A percentile compares a stretch with the other conserved stretches of the same genome.
phyloP scores from a whole-genome alignment of 2,797 vertebrate species.

The Chelidonichthys spinosus region DNA sequence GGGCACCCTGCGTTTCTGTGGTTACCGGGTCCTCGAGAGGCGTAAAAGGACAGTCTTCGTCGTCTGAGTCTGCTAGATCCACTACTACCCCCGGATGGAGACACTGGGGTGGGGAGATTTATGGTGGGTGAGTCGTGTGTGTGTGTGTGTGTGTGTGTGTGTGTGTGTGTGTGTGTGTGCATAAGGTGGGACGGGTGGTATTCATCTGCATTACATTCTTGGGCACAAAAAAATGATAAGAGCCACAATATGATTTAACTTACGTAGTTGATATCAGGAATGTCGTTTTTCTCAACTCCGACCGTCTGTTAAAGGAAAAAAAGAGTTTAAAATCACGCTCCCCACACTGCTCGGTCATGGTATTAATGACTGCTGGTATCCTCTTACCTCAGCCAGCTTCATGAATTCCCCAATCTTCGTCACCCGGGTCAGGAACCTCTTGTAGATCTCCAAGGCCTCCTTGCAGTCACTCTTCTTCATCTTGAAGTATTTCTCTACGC shows the following conservation, averaged over 20 bases:
- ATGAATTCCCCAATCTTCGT: conserved; percentile 98
- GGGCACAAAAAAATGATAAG: not conserved
- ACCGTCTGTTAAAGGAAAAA: conserved; percentile 89
- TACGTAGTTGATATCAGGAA: conserved; percentile 99
- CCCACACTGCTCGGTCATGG: not conserved
- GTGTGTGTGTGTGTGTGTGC: conserved; percentile 25
- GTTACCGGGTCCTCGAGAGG: conserved; percentile 85
- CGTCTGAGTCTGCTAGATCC: conserved; percentile 86
- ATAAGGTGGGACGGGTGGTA: conserved; percentile 1
- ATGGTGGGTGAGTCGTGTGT: conserved; percentile 54
- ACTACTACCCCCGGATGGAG: conserved; percentile 86
- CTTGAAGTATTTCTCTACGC: conserved; percentile 99
- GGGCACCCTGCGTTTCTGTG: conserved; percentile 65
- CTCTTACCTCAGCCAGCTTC: conserved; percentile 96
- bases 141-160: conserved; percentile 47
- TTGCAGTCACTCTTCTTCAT: conserved; percentile 99
- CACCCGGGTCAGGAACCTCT: conserved; percentile 97
- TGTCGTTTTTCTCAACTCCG: conserved; percentile 99
- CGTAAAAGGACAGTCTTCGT: conserved; percentile 85
- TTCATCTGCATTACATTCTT: conserved; percentile 33
- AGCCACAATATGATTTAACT: conserved; percentile 58
- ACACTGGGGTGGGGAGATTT: conserved; percentile 78
- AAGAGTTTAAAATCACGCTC: conserved; percentile 48
- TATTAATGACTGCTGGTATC: not conserved
- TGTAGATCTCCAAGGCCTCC: conserved; percentile 99